Evolutionary conservation across 2,797 vertebrate genomes (phyloP), one percentile per base, ranked within the genome.

Genomic region (Fringilla coelebs): DNA sequence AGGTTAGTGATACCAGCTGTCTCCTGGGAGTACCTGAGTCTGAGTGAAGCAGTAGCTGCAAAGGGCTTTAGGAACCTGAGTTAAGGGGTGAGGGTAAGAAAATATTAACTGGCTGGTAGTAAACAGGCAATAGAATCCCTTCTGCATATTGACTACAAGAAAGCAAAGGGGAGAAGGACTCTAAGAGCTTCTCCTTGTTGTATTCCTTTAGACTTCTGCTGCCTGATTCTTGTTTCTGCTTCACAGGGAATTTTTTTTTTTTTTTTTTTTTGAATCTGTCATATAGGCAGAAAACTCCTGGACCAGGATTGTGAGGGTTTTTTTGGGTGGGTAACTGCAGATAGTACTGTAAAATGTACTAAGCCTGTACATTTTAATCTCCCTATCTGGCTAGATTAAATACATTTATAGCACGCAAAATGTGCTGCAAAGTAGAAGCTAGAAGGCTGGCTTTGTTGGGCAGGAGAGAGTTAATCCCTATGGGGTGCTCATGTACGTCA

Each of bases 381-480:
- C 34, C 38, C 61, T 60, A 36, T 93, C 84, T 81, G 75, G 61
- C 57, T 93, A 89, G 67, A 96, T 89, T 91, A 95, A 96, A 84
- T 58, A 74, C 85, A 82, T 80, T 85, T 92, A 77, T 25, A 93
- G 85, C 89, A 43, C 71, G 73, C 58, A 26, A 38, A 75, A 87
- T 62, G 66, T 71, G 85, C 85, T 71, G 77, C 79, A 92, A 95
- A 93, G 87, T 88, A 62, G 89, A 70, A 83, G 72, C 62, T 52
- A 55, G 78, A 77, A 90, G 71, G 80, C 78, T 86, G 89, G 88
- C 79, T 91, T 95, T 80, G 51, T n/a, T 75, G 84, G 97, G 92
- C 93, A 96, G 92, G 94, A 95, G 90, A 97, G 97, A 97, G 97
- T 97, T 98, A 98, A 98, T 94, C 72, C 96, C 95, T 97, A 87